Percentiles rank a stretch among this genome's conserved stretches.
Conservation (phyloP, 2,888 invertebrate genomes). For the Teleogryllus oceanicus region DNA sequence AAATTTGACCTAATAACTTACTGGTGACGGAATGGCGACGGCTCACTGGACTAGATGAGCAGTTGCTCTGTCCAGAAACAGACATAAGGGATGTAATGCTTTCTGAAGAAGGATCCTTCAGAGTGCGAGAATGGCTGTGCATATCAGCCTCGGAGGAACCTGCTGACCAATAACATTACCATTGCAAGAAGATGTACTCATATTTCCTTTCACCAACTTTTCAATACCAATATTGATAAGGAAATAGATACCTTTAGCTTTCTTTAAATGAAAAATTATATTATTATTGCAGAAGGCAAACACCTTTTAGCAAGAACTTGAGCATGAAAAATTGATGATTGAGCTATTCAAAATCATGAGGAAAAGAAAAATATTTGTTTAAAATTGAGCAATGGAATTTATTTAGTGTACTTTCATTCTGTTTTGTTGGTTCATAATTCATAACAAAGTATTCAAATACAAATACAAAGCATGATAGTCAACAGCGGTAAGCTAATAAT, state of each 20-base stretch:
- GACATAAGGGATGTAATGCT: constrained; percentile 74
- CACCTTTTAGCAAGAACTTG: background rate
- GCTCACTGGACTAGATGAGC: constrained; percentile 73
- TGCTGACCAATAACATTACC: constrained; percentile 40
- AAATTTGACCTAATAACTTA: constrained; percentile 47
- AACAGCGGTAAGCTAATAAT: too few relatives aligned
- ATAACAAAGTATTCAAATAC: too few relatives aligned
- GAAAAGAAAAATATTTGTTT: background rate
- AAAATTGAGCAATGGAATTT: background rate
- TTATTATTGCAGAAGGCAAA: too few relatives aligned
- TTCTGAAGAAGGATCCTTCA: constrained; percentile 61
- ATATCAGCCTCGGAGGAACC: constrained; percentile 72
- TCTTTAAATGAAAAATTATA: too few relatives aligned
- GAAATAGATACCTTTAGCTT: too few relatives aligned
- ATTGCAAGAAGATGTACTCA: background rate
- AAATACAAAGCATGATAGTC: too few relatives aligned
- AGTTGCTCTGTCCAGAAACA: constrained; percentile 72
- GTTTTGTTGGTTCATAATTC: too few relatives aligned
- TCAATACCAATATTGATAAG: too few relatives aligned
- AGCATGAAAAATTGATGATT: too few relatives aligned
- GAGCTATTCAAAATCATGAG: too few relatives aligned
- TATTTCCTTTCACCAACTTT: background rate
- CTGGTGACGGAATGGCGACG: constrained; percentile 77
- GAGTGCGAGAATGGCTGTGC: constrained; percentile 50
- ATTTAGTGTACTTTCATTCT: too few relatives aligned